Base-by-base conservation (phyloP, 2,113 vertebrate genomes). In the Girardinichthys multiradiatus region DNA sequence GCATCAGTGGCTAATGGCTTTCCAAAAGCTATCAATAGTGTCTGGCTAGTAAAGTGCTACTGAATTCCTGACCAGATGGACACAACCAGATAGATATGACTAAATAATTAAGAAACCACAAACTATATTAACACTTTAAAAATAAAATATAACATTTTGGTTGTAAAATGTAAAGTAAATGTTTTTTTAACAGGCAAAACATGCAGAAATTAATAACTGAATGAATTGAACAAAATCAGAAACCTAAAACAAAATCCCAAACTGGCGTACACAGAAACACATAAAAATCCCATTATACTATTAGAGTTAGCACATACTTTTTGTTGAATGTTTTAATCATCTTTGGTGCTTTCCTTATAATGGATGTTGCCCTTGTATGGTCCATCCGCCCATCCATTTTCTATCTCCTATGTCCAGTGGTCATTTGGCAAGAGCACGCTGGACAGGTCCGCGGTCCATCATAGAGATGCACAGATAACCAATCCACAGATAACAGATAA, bases 1-100 rank as follows among this genome's bases (percentile, higher is more conserved):
- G 65, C 77, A 76, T 68, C 62, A 76, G 72, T 37, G 63, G 77
- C 14, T 73, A 76, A 76, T 67, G 66, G 60, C 60, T 77, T 77
- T 79, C 13, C 30, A 48, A 24, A 27, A 62, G 35, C 69, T 68
- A 80, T 84, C 61, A 70, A 64, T 8, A 30, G 13, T 54, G 48
- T 54, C 48, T 54, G 21, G 48, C 21, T 54, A 0, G 21, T 11
- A 24, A 54, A 54, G 9, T 24, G 24, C 48, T n/a, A n/a, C 24
- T 54, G 48, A 54, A 54, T 54, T 54, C 21, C 9, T 54, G 48
- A 24, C 48, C 9, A 10, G 24, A 54, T n/a, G 48, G 9, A 51
- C 19, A 54, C 19, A n/a, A 54, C 48, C 9, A n/a, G 48, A 21
- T 21, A 54, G 48, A 21, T 51, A 9, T 51, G 21, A n/a, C 9